Base-by-base conservation (phyloP, 2,797 vertebrate species). In the Martes flavigula region DNA sequence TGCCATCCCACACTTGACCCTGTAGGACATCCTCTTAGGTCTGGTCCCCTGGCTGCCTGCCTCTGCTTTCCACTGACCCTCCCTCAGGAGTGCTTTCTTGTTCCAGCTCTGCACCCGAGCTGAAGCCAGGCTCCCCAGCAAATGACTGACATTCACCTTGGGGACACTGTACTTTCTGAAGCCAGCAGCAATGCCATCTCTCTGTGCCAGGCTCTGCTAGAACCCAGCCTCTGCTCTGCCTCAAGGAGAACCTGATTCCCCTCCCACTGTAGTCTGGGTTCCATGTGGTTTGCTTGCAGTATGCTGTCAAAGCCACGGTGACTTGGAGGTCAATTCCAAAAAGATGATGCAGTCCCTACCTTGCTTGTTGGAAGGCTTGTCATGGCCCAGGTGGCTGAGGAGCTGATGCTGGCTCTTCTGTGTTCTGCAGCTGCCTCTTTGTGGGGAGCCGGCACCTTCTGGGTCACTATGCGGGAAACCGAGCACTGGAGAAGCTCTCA, bases 61-160 rank as follows among this genome's bases (percentile, higher is more conserved):
- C 35, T 51, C 27, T 5, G 3, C 35, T 21, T 72, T 32, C 70
- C 25, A 32, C 11, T 3, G 78, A 54, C 18, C 30, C n/a, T n/a
- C n/a, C 54, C 51, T 32, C 27, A 18, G 25, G 8, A 17, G 2
- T 27, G 4, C 48, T n/a, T 54, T 35, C 25, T 78, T 0, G 1
- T 15, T 20, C 64, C 7, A 5, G 32, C 66, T 14, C 48, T 51
- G 48, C 48, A 51, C 48, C 48, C 48, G 48, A 51, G 48, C 48
- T 51, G 18, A 32, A n/a, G 20, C 48, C 17, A 2, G 23, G 68
- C 48, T 51, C 75, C 40, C 77, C n/a, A 35, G 40, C 7, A 14
- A 48, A 56, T 6, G 13, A 23, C 0, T 6, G 64, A 56, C 23
- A 38, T 7, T 25, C 25, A 5, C 13, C 32, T 0, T 6, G 3